These are phyloP conservation scores for Lomographa bimaculata DNA, from an alignment of 2,888 invertebrate genomes.

Conservation along the genomic window DNA sequence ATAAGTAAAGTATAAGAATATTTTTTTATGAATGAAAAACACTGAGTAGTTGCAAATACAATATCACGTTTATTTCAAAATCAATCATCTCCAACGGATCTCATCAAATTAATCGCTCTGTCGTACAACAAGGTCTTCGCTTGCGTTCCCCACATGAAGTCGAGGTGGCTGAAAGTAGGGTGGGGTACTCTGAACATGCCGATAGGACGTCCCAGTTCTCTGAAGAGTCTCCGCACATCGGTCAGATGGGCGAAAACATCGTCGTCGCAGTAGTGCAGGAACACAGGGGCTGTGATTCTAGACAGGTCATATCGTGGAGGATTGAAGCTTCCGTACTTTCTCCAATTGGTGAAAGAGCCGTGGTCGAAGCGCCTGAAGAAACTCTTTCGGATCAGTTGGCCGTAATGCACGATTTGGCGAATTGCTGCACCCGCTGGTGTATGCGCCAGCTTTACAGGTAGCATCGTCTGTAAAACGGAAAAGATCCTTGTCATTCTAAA, in stretches of 20 bases:
- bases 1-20: too few relatives aligned
- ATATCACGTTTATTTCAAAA: too few relatives aligned
- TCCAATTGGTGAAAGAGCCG: slow-evolving; percentile 71
- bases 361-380: slow-evolving; percentile 79
- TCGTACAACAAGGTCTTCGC: slow-evolving; percentile 81
- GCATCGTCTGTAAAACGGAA: slow-evolving; percentile 74
- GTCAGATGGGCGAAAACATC: slow-evolving; percentile 82
- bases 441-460: slow-evolving; percentile 86
- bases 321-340: slow-evolving; percentile 68
- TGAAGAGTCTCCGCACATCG: slow-evolving; percentile 77
- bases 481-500: too few relatives aligned
- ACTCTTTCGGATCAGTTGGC: slow-evolving; percentile 81
- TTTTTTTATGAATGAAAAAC: too few relatives aligned
- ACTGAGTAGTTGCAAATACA: too few relatives aligned
- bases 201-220: slow-evolving; percentile 71
- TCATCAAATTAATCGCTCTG: slow-evolving; percentile 75
- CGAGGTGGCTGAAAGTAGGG: slow-evolving; percentile 85
- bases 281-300: slow-evolving; percentile 80
- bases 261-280: slow-evolving; percentile 83
- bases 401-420: slow-evolving; percentile 87
- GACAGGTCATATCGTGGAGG: slow-evolving; percentile 83
- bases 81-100: slow-evolving; percentile 35
- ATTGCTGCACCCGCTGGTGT: slow-evolving; percentile 87
- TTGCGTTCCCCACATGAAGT: slow-evolving; percentile 86
- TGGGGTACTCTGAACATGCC: slow-evolving; percentile 80